Percentiles rank a stretch among this genome's conserved stretches.
Conservation (phyloP, 2,797 vertebrate species). For the Aldrovandia affinis region DNA sequence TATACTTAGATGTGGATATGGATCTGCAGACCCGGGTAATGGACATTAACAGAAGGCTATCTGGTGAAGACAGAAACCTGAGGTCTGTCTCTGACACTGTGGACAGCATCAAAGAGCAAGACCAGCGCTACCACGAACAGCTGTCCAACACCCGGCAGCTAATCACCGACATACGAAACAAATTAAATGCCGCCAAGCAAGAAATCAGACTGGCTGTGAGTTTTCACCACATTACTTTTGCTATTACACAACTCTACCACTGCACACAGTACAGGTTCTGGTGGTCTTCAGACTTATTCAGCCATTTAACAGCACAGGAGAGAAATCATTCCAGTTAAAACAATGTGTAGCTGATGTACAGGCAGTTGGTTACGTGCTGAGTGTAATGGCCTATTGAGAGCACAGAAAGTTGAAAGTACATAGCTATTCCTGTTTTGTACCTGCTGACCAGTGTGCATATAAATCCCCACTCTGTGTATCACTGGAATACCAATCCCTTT, state of each 20-base stretch:
- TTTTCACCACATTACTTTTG: background rate
- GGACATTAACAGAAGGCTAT: conserved; percentile 66
- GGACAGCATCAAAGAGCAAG: conserved; percentile 52
- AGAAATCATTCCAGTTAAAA: background rate
- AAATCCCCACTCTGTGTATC: background rate
- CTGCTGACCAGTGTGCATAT: background rate
- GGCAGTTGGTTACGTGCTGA: background rate
- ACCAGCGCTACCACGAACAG: conserved; percentile 64
- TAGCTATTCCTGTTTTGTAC: background rate
- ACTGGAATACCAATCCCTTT: background rate
- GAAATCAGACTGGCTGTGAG: conserved; percentile 71
- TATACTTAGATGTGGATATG: conserved; percentile 68
- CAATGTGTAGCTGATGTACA: background rate
- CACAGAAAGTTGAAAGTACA: background rate
- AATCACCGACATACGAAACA: conserved; percentile 66
- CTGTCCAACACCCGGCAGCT: conserved; percentile 66
- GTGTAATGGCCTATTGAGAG: background rate
- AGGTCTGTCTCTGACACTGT: conserved; percentile 57
- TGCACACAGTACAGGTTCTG: background rate
- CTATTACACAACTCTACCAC: too few relatives aligned
- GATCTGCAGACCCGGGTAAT: conserved; percentile 70
- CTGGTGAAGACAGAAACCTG: conserved; percentile 62
- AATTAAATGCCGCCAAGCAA: conserved; percentile 66
- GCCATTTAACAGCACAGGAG: background rate
- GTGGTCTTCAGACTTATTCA: background rate